phyloP scores from a whole-genome alignment of 2,888 invertebrate genomes.

The Hirtodrosophila confusa region DNA sequence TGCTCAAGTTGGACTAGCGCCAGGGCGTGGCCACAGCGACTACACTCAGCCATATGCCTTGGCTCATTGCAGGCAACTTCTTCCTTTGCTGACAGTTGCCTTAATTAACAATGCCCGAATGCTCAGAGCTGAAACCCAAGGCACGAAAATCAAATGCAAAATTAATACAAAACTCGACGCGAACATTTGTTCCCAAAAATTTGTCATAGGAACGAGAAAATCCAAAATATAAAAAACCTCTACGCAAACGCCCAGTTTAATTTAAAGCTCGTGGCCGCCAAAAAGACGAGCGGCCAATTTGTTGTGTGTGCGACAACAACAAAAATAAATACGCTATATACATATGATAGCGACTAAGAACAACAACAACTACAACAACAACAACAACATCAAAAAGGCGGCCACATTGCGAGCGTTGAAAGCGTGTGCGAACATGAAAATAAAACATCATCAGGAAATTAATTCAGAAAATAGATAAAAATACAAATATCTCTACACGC shows the following conservation, averaged over 20 bases:
- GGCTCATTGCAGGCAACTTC: conserved; percentile 50
- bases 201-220: conserved; percentile 44
- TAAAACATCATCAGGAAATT: conserved; percentile 78
- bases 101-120: conserved; percentile 64
- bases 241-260: conserved; percentile 59
- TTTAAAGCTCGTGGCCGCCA: conserved; percentile 70
- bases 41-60: conserved; percentile 40
- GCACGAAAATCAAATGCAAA: conserved; percentile 34
- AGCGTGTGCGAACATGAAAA: conserved; percentile 74
- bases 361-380: conserved; percentile 23
- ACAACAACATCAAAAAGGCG: conserved; percentile 60
- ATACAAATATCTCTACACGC: conserved; percentile 38
- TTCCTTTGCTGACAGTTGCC: conserved; percentile 38
- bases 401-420: conserved; percentile 54
- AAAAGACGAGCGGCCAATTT: conserved; percentile 70
- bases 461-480: conserved; percentile 59
- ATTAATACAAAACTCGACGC: background rate
- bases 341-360: conserved; percentile 12
- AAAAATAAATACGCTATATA: background rate
- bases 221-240: conserved; percentile 44
- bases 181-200: conserved; percentile 24
- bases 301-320: conserved; percentile 47
- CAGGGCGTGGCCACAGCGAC: conserved; percentile 58
- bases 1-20: conserved; percentile 65
- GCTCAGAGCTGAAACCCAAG: conserved; percentile 20